Evolutionary conservation across 1,140 invertebrate species (phyloP), one percentile per base, ranked within the genome.

Genomic region (Physella acuta): DNA sequence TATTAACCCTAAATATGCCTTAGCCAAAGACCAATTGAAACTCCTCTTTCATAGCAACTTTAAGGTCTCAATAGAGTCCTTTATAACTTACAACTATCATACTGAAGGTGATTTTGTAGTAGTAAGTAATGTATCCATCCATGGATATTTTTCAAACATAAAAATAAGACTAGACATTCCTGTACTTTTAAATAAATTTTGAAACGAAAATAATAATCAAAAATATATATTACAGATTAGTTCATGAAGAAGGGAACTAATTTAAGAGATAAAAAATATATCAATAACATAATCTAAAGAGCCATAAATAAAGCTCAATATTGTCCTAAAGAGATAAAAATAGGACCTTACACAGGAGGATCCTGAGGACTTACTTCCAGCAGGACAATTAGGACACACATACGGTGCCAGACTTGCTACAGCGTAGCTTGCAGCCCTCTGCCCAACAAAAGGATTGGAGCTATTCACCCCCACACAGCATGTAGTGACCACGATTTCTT

Each of bases 401-500:
- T 70, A 70, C 5, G 74, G 74, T 52, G 59, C 44, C 30, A 78
- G 56, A 8, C 71, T 31, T 1, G 51, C 75, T 51, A 68, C 67
- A n/a, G 71, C 67, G 30, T 71, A 52, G 26, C 72, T 26, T 0
- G 71, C 68, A n/a, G 63, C 69, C 0, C 62, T 37, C 20, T 52
- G 65, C 20, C 34, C 34, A 2, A 0, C 30, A 58, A 71, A 74
- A 4, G 8, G 14, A 56, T 16, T n/a, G 17, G 49, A 49, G 26
- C 34, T 59, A 8, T n/a, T 26, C 20, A 24, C 4, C 11, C 3
- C 17, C 33, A 63, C 61, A 63, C 78, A 79, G 51, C 78, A 78
- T 8, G 71, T 75, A 16, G 77, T 73, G 5, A 78, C 73, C 8
- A 79, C 72, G 36, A 76, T 58, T 65, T 79, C 78, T 31, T 26